Evolutionary conservation across 2,888 invertebrate genomes (phyloP).

Genomic region (Ditylenchus weischeri): DNA sequence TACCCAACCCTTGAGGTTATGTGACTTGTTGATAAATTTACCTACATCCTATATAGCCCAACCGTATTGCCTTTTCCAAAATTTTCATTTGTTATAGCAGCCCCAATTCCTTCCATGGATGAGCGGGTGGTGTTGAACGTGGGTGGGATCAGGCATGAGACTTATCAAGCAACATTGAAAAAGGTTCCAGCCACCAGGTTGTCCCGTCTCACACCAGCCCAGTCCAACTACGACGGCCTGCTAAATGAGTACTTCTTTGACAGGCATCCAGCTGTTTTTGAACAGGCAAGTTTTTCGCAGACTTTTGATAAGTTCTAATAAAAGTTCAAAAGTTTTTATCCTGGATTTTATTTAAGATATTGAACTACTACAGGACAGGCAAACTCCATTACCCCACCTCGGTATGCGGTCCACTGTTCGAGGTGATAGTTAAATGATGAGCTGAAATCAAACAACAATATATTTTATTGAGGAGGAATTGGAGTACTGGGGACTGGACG

Average conservation of each 20-base stretch:
- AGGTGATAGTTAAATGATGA: too few species aligned
- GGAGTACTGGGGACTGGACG: constrained; percentile 95
- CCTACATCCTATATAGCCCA: too few species aligned
- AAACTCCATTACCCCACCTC: constrained; percentile 94
- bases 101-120: constrained; percentile 41
- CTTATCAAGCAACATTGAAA: constrained; percentile 69
- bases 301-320: too few species aligned
- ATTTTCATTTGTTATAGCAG: neutral
- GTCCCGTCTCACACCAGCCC: constrained; percentile 79
- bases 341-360: constrained; percentile 68
- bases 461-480: constrained; percentile 78
- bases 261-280: constrained; percentile 72
- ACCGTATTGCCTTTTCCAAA: too few species aligned
- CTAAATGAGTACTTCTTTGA: constrained; percentile 99
- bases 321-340: too few species aligned
- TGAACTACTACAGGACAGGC: constrained; percentile 79
- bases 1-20: too few species aligned
- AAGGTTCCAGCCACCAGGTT: constrained; percentile 83
- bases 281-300: constrained; percentile 56
- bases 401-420: constrained; percentile 93
- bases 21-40: too few species aligned
- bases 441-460: too few species aligned
- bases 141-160: constrained; percentile 86
- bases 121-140: constrained; percentile 92
- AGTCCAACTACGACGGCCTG: constrained; percentile 97